A percentile compares a stretch with the other conserved stretches of the same genome.
Conservation (phyloP, 2,113 vertebrate species). For the Casuarius casuarius region DNA sequence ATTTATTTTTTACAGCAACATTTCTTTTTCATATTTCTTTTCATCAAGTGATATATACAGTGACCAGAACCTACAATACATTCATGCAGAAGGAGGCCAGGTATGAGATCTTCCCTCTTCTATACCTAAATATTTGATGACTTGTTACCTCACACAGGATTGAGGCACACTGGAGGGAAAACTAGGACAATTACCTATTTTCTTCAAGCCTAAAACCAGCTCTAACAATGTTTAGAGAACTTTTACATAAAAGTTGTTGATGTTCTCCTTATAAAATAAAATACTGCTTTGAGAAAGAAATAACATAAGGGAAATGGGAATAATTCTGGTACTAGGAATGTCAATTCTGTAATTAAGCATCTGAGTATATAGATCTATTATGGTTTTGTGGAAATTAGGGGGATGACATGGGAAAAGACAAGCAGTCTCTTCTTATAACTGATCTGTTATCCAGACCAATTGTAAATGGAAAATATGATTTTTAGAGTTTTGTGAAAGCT, state of each 20-base stretch:
- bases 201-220: not conserved
- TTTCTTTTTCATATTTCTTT: not conserved
- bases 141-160: not conserved
- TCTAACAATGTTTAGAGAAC: not conserved
- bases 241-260: not conserved
- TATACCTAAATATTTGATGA: not conserved
- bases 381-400: not conserved
- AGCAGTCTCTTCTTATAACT: not conserved
- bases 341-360: not conserved
- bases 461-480: not conserved
- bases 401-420: not conserved
- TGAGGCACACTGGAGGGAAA: not conserved
- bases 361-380: not conserved
- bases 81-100: not conserved
- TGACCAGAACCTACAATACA: not conserved
- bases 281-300: not conserved
- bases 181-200: not conserved
- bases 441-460: not conserved
- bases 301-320: not conserved
- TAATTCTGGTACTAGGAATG: not conserved
- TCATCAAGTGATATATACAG: not conserved
- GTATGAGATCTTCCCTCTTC: not conserved
- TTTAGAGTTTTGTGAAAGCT: not conserved
- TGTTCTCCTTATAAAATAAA: not conserved
- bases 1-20: not conserved